Conservation (phyloP, 2,888 invertebrate genomes). For the Tipula unca region DNA sequence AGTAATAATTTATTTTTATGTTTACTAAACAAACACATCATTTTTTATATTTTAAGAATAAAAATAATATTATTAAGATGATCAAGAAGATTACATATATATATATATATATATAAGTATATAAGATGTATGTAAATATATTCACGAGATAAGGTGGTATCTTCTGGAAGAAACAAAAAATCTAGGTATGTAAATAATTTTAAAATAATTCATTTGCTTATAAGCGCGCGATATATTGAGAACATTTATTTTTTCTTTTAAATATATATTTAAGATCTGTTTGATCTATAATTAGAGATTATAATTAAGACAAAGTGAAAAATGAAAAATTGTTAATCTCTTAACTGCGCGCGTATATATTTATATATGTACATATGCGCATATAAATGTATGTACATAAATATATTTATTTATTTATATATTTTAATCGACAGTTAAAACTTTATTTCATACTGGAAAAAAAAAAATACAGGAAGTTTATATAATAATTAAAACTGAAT, state of each 20-base stretch:
- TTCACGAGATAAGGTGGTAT: background rate
- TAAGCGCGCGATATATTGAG: background rate
- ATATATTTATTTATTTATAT: background rate
- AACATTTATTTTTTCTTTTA: background rate
- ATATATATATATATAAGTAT: background rate
- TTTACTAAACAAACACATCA: background rate
- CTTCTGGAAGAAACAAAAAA: background rate
- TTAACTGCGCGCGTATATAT: background rate
- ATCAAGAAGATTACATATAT: background rate
- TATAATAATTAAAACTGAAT: constrained; percentile 18
- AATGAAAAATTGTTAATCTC: background rate
- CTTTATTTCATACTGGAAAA: background rate
- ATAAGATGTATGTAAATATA: background rate
- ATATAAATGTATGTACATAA: background rate
- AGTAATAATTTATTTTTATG: background rate
- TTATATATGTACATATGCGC: background rate
- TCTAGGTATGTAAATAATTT: background rate
- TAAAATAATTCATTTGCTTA: background rate
- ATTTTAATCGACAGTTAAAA: constrained; percentile 9
- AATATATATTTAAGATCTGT: background rate
- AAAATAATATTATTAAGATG: background rate
- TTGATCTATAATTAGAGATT: constrained; percentile 8
- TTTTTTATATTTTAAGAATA: background rate
- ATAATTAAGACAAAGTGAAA: background rate
- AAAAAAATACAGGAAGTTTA: constrained; percentile 17